Conservation (phyloP, 1,140 invertebrate species). For the Drosophila saltans region DNA sequence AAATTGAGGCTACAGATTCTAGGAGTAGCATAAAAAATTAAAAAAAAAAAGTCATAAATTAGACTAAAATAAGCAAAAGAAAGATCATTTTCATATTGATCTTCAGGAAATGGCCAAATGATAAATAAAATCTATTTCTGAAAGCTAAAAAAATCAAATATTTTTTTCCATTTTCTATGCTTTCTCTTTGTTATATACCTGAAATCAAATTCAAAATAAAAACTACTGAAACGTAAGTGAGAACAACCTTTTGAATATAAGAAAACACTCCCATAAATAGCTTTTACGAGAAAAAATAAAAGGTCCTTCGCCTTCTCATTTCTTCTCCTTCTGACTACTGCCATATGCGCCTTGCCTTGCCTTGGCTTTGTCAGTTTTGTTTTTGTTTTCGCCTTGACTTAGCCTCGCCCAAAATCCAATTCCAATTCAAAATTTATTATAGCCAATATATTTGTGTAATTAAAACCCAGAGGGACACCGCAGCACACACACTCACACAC, state of each 20-base stretch:
- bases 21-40: too few relatives aligned
- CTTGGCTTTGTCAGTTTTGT: neutral
- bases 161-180: too few relatives aligned
- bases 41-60: too few relatives aligned
- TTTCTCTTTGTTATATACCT: too few relatives aligned
- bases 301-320: constrained; percentile 32
- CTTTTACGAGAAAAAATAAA: constrained; percentile 16
- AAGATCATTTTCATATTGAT: too few relatives aligned
- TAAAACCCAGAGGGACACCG: constrained; percentile 32
- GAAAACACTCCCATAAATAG: constrained; percentile 53
- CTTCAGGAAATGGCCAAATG: too few relatives aligned
- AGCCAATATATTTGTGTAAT: constrained; percentile 57
- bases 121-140: too few relatives aligned
- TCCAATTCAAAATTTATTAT: constrained; percentile 52
- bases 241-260: constrained; percentile 17
- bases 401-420: constrained; percentile 39
- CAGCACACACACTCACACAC: neutral
- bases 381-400: constrained; percentile 11
- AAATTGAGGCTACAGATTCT: too few relatives aligned
- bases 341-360: neutral
- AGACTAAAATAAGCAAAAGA: too few relatives aligned
- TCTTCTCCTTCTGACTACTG: neutral
- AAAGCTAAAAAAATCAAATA: too few relatives aligned
- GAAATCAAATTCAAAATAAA: too few relatives aligned
- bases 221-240: too few relatives aligned